Evolutionary conservation across 2,888 invertebrate species (phyloP).

Genomic region (Drepana falcataria): DNA sequence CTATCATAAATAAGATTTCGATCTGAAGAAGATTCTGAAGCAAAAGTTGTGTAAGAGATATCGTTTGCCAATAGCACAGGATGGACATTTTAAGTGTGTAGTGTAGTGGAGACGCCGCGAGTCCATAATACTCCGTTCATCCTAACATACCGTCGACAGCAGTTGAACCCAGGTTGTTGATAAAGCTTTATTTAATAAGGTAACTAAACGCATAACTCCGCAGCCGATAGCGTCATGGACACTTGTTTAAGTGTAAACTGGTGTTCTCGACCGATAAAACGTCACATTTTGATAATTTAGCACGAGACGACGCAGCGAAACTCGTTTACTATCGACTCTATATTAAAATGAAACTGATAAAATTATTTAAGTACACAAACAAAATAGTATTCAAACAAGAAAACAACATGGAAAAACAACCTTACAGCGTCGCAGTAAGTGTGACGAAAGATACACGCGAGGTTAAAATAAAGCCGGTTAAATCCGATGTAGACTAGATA

Average conservation of each 20-base stretch:
- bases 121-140: conserved; percentile 30
- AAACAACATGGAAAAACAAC: conserved; percentile 8
- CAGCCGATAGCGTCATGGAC: conserved; percentile 56
- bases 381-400: conserved; percentile 8
- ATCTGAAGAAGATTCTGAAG: too few relatives aligned
- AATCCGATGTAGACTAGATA: conserved; percentile 10
- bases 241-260: conserved; percentile 77
- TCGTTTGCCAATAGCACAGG: too few relatives aligned
- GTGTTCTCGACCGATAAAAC: conserved; percentile 70
- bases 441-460: neutral
- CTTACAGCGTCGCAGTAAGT: conserved; percentile 3
- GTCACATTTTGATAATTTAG: conserved; percentile 73
- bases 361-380: conserved; percentile 33
- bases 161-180: conserved; percentile 36
- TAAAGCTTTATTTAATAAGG: conserved; percentile 71
- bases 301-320: conserved; percentile 36
- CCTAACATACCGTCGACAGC: conserved; percentile 13
- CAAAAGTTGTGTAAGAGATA: too few relatives aligned
- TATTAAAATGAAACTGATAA: conserved; percentile 45
- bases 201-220: conserved; percentile 63
- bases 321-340: conserved; percentile 40
- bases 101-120: too few relatives aligned
- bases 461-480: neutral
- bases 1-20: too few relatives aligned
- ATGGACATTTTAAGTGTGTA: too few relatives aligned